Evolutionary conservation across 2,113 vertebrate species (phyloP).

Genomic region (Harpagus bidentatus): DNA sequence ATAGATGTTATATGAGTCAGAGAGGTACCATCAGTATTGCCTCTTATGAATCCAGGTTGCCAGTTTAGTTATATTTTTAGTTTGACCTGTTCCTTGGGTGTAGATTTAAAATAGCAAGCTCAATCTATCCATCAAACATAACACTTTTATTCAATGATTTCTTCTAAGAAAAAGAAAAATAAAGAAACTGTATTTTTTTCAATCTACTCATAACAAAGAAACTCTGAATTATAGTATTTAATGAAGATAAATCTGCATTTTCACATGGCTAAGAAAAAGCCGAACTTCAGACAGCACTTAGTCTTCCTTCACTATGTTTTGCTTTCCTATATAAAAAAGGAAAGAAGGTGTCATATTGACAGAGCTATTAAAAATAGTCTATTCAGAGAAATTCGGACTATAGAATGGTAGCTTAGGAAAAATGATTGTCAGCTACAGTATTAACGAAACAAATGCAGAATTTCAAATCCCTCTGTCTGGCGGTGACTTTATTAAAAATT

Average conservation of each 20-base stretch:
- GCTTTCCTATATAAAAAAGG: not conserved
- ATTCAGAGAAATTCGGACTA: not conserved
- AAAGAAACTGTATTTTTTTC: not conserved
- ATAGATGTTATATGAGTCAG: not conserved
- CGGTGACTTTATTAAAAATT: conserved; percentile 7
- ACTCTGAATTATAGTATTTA: not conserved
- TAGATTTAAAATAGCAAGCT: not conserved
- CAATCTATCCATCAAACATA: not conserved
- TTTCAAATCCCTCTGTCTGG: not conserved
- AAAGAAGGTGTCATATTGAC: not conserved
- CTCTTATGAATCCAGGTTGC: not conserved
- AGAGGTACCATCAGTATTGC: not conserved
- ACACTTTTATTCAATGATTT: not conserved
- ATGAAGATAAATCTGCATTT: not conserved
- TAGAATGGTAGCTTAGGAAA: not conserved
- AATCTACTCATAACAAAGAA: not conserved
- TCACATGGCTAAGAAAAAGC: not conserved
- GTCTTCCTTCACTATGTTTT: not conserved
- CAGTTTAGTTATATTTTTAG: not conserved
- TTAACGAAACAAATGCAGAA: conserved; percentile 1
- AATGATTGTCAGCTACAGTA: not conserved
- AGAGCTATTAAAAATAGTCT: not conserved
- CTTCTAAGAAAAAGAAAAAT: not conserved
- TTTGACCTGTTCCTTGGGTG: not conserved
- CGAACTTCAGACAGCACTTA: not conserved